phyloP scores from a whole-genome alignment of 2,797 vertebrate genomes.

The Pipistrellus pygmaeus region DNA sequence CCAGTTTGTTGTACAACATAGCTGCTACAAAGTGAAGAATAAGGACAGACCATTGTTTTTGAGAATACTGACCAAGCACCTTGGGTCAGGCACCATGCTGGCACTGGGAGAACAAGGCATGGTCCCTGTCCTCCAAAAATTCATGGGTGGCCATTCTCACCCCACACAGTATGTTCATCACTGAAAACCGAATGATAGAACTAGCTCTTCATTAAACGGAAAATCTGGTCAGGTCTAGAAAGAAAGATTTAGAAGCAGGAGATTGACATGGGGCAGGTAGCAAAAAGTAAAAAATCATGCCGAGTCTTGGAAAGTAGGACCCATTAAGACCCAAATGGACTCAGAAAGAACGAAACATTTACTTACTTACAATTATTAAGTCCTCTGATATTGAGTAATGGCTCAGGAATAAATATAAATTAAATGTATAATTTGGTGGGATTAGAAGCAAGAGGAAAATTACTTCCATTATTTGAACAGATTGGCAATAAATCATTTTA shows the following conservation, averaged over 20 bases:
- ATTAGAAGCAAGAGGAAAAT: constrained; percentile 56
- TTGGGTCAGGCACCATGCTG: neutral
- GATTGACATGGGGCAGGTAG: neutral
- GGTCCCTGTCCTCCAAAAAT: neutral
- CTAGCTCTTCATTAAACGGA: constrained; percentile 56
- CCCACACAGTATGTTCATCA: neutral
- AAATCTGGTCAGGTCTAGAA: constrained; percentile 40
- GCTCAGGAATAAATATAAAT: constrained; percentile 18
- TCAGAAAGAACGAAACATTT: neutral
- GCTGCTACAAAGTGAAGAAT: constrained; percentile 52
- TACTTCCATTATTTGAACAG: constrained; percentile 40
- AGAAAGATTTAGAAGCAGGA: constrained; percentile 42
- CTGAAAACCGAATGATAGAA: constrained; percentile 27
- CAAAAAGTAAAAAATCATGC: constrained; percentile 53
- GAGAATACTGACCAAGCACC: constrained; percentile 55
- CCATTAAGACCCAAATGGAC: neutral
- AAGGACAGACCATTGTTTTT: constrained; percentile 2
- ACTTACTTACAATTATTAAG: neutral
- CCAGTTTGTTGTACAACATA: neutral
- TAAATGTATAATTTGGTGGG: constrained; percentile 2
- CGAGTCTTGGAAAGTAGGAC: neutral
- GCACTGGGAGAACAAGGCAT: neutral
- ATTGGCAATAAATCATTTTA: constrained; percentile 56
- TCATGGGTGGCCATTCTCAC: neutral
- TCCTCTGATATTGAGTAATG: neutral